phyloP scores from a whole-genome alignment of 1,140 invertebrate species.

The Hyles vespertilio region DNA sequence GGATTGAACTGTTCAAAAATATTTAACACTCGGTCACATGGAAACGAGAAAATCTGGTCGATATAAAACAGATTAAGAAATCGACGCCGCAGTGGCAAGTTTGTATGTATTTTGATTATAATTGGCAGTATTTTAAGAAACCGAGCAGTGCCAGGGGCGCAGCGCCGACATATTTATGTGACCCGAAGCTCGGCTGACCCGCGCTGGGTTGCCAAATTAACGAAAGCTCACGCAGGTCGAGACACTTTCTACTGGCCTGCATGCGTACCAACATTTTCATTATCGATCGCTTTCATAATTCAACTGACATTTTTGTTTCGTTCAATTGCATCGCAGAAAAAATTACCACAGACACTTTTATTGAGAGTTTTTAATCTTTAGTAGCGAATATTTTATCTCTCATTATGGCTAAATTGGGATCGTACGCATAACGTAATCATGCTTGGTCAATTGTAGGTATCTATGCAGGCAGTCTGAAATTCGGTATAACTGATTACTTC shows the following conservation, averaged over 20 bases:
- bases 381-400: not conserved
- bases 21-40: constrained; percentile 22
- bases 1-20: too few species aligned
- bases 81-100: constrained; percentile 52
- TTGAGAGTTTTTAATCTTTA: constrained; percentile 14
- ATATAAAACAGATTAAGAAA: constrained; percentile 59
- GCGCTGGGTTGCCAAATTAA: constrained; percentile 54
- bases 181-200: constrained; percentile 49
- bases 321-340: constrained; percentile 40
- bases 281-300: constrained; percentile 70
- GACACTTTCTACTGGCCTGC: constrained; percentile 66
- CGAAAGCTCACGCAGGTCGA: constrained; percentile 62
- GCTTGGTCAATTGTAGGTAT: too few species aligned
- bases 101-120: constrained; percentile 62
- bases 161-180: constrained; percentile 67
- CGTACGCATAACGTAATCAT: too few species aligned
- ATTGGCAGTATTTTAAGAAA: constrained; percentile 74
- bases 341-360: constrained; percentile 23
- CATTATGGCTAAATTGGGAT: too few species aligned
- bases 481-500: too few species aligned
- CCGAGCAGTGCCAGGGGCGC: constrained; percentile 60
- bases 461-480: too few species aligned
- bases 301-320: constrained; percentile 56
- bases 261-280: constrained; percentile 62
- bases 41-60: constrained; percentile 31